Evolutionary conservation across 1,140 invertebrate genomes (phyloP).

Genomic region (Danaus plexippus): DNA sequence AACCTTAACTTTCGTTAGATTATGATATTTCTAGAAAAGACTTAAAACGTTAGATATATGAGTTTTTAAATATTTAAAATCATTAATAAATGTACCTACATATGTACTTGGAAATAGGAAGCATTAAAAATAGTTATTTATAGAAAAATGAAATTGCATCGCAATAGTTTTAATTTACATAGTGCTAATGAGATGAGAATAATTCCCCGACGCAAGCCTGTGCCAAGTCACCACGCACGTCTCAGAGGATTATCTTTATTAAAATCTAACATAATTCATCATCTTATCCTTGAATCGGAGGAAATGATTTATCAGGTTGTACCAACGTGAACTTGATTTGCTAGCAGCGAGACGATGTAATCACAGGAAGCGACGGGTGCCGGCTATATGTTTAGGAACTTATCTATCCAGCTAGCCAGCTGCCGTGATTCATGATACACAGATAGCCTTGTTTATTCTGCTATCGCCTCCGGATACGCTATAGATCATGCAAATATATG

Average conservation of each 20-base stretch:
- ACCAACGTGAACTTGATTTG: slow-evolving; percentile 46
- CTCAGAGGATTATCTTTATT: not conserved
- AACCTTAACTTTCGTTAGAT: no score
- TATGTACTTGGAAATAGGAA: no score
- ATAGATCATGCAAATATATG: slow-evolving; percentile 31
- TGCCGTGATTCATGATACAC: slow-evolving; percentile 54
- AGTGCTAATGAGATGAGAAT: no score
- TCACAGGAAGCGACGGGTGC: slow-evolving; percentile 54
- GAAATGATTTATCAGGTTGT: slow-evolving; percentile 58
- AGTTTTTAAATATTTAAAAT: no score
- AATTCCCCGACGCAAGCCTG: no score
- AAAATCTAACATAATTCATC: slow-evolving; percentile 28
- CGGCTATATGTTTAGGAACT: slow-evolving; percentile 43
- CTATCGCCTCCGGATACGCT: slow-evolving; percentile 21
- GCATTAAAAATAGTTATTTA: no score
- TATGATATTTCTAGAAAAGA: no score
- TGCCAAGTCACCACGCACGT: no score
- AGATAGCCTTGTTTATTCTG: slow-evolving; percentile 38
- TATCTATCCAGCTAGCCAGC: slow-evolving; percentile 53
- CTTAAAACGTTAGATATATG: no score
- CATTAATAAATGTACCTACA: no score
- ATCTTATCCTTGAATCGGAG: slow-evolving; percentile 34
- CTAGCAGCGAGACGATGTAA: slow-evolving; percentile 46
- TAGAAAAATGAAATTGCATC: no score
- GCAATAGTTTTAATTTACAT: no score